Evolutionary conservation across 2,888 invertebrate genomes (phyloP).

Genomic region (Andrena minutula): DNA sequence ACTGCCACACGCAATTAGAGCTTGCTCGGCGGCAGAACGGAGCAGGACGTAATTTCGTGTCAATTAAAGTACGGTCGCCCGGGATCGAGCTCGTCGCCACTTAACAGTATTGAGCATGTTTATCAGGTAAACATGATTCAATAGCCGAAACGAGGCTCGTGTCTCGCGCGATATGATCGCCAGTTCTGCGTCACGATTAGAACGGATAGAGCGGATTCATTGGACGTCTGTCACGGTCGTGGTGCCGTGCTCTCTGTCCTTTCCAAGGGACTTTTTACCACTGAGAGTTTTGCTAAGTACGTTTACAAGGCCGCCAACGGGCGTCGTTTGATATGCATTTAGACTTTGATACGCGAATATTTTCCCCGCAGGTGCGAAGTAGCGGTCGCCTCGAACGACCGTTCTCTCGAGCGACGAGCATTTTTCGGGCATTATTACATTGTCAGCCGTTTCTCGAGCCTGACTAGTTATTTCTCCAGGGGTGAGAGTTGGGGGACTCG

Average conservation of each 20-base stretch:
- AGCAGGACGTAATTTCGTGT: conserved; percentile 33
- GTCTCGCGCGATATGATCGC: conserved; percentile 37
- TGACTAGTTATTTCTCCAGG: too few species aligned
- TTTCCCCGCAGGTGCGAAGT: conserved; percentile 33
- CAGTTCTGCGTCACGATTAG: conserved; percentile 31
- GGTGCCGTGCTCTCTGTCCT: conserved; percentile 39
- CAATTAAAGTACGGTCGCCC: conserved; percentile 32
- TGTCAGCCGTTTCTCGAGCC: conserved; percentile 40
- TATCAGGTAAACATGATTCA: conserved; percentile 77
- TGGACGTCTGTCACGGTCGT: conserved; percentile 48
- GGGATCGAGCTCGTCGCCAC: conserved; percentile 53
- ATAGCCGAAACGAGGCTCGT: conserved; percentile 66
- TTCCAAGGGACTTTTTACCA: conserved; percentile 52
- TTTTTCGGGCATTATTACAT: conserved; percentile 75
- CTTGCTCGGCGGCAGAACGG: conserved; percentile 30
- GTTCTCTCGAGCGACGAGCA: conserved; percentile 45
- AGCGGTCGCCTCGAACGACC: conserved; percentile 38
- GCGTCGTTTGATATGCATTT: conserved; percentile 69
- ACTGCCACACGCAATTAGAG: conserved; percentile 56
- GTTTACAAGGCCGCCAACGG: conserved; percentile 53
- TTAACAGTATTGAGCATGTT: conserved; percentile 74
- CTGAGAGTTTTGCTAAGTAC: conserved; percentile 63
- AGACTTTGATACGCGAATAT: conserved; percentile 69
- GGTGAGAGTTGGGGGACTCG: too few species aligned
- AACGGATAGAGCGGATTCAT: conserved; percentile 29